Evolutionary conservation across 1,140 invertebrate genomes (phyloP), one percentile per base, ranked within the genome.

Genomic region (Drosophila neocordata): DNA sequence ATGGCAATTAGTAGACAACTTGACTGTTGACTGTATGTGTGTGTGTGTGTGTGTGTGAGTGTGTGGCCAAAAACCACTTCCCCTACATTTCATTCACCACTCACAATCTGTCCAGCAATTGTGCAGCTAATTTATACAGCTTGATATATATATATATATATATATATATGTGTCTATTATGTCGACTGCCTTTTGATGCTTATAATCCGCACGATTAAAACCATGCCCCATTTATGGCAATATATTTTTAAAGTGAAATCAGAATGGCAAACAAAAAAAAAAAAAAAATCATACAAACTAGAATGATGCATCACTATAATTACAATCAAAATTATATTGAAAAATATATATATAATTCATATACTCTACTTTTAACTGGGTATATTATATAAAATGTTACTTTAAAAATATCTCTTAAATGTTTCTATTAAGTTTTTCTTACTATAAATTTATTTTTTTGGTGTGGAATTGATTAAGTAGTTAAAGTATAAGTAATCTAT

Each of bases 1-100:
- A 74, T 77, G 81, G 80, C 73, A 84, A 84, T 84, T 84, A 84
- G 73, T 67, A 77, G 77, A 73, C 77, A 85, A 81, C 72, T 77
- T 77, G 74, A 77, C 76, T 78, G 41, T 65, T 15, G 56, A 48
- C n/a, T 61, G 18, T 12, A n/a, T n/a, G n/a, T n/a, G n/a, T n/a
- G n/a, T n/a, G n/a, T n/a, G n/a, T n/a, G n/a, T n/a, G n/a, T n/a
- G n/a, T n/a, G n/a, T n/a, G n/a, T n/a, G n/a, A n/a, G n/a, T n/a
- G n/a, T n/a, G n/a, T 44, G 48, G 53, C 53, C 80, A 48, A 48
- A 31, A 76, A 72, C 37, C 78, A 77, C 68, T 80, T 81, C 24
- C n/a, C 2, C 7, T 6, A 5, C 52, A n/a, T n/a, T n/a, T n/a
- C n/a, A n/a, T n/a, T n/a, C n/a, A n/a, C 13, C 12, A 24, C 34